phyloP scores from a whole-genome alignment of 1,140 invertebrate species.

The Sarcophaga peregrina region DNA sequence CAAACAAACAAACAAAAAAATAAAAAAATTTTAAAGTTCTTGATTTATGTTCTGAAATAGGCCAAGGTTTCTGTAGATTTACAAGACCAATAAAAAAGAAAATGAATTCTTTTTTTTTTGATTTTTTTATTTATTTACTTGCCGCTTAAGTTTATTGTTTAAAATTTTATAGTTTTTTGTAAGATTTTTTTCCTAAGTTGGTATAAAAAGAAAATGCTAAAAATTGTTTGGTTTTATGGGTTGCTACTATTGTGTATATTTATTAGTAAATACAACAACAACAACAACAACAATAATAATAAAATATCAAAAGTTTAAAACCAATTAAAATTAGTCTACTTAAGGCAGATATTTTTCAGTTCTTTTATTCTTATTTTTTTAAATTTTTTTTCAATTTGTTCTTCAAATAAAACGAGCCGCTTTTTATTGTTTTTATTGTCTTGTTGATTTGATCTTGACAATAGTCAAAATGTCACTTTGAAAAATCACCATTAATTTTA shows the following conservation, averaged over 20 bases:
- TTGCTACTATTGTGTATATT: background rate
- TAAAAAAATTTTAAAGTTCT: constrained; percentile 4
- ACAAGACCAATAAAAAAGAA: no score
- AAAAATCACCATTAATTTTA: constrained; percentile 41
- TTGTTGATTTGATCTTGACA: constrained; percentile 36
- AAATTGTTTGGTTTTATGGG: no score
- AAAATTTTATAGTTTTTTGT: no score
- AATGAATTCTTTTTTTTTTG: no score
- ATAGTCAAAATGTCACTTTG: constrained; percentile 39
- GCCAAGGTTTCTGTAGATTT: background rate
- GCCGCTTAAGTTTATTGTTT: no score
- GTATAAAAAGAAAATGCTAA: no score
- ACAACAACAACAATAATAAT: no score
- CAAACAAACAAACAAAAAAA: background rate
- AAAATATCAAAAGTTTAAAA: background rate
- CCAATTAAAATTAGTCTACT: constrained; percentile 31
- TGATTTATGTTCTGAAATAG: constrained; percentile 32
- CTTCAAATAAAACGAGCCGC: constrained; percentile 30
- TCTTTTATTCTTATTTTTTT: no score
- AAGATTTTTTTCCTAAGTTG: no score
- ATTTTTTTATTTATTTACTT: no score
- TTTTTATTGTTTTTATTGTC: constrained; percentile 29
- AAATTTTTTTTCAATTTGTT: background rate
- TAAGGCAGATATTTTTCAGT: background rate
- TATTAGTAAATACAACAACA: background rate